phyloP scores from a whole-genome alignment of 2,113 vertebrate genomes.

The Hemibagrus wyckioides region DNA sequence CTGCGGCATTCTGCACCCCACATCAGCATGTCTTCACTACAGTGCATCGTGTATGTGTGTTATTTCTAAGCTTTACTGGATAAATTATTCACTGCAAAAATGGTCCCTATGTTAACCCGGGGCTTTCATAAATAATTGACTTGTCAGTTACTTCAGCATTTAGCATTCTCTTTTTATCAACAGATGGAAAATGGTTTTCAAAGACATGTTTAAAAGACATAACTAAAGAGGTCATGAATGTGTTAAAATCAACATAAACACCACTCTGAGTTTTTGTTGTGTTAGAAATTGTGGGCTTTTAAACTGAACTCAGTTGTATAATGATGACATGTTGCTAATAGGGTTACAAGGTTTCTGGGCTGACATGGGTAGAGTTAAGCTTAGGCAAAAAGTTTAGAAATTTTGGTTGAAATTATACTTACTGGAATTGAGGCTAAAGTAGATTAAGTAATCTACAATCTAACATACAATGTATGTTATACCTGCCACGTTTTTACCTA shows the following conservation, averaged over 20 bases:
- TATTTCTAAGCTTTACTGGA: not conserved
- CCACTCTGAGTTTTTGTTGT: too few species aligned
- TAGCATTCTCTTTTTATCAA: slow-evolving; percentile 13
- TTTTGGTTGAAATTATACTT: not conserved
- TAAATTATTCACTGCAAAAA: slow-evolving; percentile 54
- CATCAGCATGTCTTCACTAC: slow-evolving; percentile 11
- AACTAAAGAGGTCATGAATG: not conserved
- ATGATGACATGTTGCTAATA: not conserved
- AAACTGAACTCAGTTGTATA: not conserved
- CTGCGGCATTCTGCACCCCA: not conserved
- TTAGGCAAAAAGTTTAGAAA: not conserved
- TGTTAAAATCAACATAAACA: not conserved
- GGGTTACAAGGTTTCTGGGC: not conserved
- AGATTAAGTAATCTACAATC: not conserved
- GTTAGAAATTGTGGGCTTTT: not conserved
- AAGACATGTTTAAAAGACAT: not conserved
- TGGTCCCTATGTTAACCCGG: slow-evolving; percentile 26
- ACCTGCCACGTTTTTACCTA: too few species aligned
- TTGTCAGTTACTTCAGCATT: slow-evolving; percentile 42
- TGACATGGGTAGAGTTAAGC: not conserved
- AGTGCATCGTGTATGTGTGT: not conserved
- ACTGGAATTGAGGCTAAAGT: not conserved
- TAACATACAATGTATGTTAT: not conserved
- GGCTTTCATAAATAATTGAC: slow-evolving; percentile 56
- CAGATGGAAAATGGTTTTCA: not conserved